Base-by-base conservation (phyloP, 1,140 invertebrate species). In the Lordiphosa clarofinis region DNA sequence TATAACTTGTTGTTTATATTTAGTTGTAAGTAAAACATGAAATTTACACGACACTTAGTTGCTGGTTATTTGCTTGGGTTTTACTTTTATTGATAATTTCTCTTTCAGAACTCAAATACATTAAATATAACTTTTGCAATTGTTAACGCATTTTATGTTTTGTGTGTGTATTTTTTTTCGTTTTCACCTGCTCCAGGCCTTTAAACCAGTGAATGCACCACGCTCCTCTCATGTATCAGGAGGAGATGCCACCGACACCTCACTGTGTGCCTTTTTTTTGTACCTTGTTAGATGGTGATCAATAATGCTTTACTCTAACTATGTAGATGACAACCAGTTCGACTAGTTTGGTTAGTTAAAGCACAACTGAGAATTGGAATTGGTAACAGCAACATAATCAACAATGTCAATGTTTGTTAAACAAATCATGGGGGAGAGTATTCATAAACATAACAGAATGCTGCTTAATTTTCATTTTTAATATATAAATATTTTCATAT, bases 11-110 rank as follows among this genome's bases (percentile, higher is more conserved):
- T 54, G 56, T 35, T 47, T 59, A 38, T 43, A 38, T 54, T 53
- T 40, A 70, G 28, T 63, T 71, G 64, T 62, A 72, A 61, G 49
- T 56, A 61, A 39, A 54, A 81, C 75, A 81, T 82, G 76, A 65
- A 75, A 72, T 76, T 76, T 82, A 81, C 75, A 81, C 75, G 75
- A 81, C 75, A 82, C 69, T 81, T 81, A 81, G 67, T 76, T 74
- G 59, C 38, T 69, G 71, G 63, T 73, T 73, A 73, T 63, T 74
- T 68, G 50, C 19, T 43, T 75, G 57, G 37, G 57, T 81, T 56
- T 43, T 49, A 52, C 36, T 37, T 50, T 55, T 46, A 21, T 11
- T 24, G 28, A 47, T 39, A 28, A 49, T 39, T 5, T 39, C 35
- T 39, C 47, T 48, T 61, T 9, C 66, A 71, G 69, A 79, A 71